Conservation (phyloP, 2,888 invertebrate species). For the Lucinisca nassula region DNA sequence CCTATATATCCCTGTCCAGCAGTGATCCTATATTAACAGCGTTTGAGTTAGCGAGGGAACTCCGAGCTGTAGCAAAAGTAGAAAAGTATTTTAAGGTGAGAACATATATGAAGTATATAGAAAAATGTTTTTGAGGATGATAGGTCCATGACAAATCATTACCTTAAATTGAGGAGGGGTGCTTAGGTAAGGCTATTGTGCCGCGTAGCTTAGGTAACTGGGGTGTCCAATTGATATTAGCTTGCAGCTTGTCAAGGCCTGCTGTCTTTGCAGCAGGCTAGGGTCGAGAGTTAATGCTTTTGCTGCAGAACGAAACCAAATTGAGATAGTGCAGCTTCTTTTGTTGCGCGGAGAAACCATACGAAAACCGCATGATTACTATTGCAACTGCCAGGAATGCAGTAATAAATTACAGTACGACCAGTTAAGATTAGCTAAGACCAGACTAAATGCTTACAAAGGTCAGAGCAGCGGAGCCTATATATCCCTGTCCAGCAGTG, state of each 20-base stretch:
- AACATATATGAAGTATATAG: no score
- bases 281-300: no score
- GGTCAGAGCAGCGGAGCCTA: conserved; percentile 85
- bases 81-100: conserved; percentile 86
- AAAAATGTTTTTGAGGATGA: no score
- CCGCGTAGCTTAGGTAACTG: no score
- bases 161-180: no score
- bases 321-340: conserved; percentile 82
- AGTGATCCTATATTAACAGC: conserved; percentile 85
- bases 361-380: conserved; percentile 85
- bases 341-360: conserved; percentile 84
- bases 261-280: no score
- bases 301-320: conserved; percentile 84
- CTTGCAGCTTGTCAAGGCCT: no score
- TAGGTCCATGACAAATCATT: no score
- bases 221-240: no score
- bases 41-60: conserved; percentile 82
- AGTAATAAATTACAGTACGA: conserved; percentile 82
- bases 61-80: conserved; percentile 80
- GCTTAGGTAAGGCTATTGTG: no score
- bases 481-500: conserved; percentile 84
- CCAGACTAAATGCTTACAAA: conserved; percentile 83
- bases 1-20: conserved; percentile 85
- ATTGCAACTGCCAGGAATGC: conserved; percentile 85
- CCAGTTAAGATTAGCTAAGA: conserved; percentile 83